Conservation (phyloP, 2,113 vertebrate species). For the Tauraco erythrolophus region DNA sequence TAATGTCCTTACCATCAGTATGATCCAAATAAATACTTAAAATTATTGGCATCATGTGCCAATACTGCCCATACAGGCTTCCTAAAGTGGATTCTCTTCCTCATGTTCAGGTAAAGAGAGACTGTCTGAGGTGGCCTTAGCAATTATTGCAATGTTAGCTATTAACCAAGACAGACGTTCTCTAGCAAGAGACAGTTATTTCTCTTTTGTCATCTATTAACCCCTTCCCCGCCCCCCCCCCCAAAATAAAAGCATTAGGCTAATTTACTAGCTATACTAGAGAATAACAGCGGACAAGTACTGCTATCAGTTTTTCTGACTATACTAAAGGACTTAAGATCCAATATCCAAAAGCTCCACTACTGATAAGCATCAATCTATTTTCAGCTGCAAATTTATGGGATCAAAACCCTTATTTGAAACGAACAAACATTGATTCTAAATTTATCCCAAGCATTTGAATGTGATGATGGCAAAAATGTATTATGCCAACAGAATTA, state of each 20-base stretch:
- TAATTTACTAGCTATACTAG: neutral
- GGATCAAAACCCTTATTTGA: neutral
- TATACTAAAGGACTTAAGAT: neutral
- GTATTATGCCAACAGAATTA: neutral
- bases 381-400: neutral
- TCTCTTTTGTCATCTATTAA: neutral
- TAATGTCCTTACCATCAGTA: neutral
- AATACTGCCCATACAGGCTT: neutral
- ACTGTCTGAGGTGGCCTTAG: neutral
- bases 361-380: neutral
- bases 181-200: neutral
- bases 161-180: neutral
- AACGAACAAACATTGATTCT: neutral
- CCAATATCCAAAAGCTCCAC: neutral
- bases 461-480: neutral
- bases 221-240: too few relatives aligned
- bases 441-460: conserved; percentile 17
- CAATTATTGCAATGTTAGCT: neutral
- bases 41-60: neutral
- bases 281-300: neutral
- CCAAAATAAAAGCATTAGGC: neutral
- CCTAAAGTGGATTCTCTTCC: neutral
- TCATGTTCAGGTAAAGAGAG: neutral
- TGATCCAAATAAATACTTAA: neutral
- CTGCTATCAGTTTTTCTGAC: neutral